Conservation (phyloP, 2,797 vertebrate species). For the Anniella stebbinsi region DNA sequence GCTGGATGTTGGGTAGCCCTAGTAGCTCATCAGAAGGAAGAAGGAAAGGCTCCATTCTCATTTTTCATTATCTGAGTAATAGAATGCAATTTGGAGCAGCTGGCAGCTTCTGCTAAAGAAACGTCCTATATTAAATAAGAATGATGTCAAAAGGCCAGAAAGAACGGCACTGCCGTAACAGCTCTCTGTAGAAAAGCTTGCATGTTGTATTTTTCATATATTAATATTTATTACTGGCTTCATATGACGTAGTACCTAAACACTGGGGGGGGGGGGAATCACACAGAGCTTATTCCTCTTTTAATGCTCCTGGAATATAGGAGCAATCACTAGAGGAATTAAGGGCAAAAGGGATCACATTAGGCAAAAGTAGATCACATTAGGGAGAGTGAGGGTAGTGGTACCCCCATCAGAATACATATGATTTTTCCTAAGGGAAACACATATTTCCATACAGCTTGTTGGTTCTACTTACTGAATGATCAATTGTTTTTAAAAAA, state of each 20-base stretch:
- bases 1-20: background rate
- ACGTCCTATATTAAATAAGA: constrained; percentile 33
- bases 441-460: background rate
- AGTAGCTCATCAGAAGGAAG: background rate
- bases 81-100: constrained; percentile 44
- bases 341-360: background rate
- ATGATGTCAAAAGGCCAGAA: constrained; percentile 35
- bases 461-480: background rate
- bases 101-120: constrained; percentile 30
- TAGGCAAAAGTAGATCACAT: no score
- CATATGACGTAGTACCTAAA: constrained; percentile 6
- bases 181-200: constrained; percentile 17
- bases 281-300: background rate
- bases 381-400: background rate
- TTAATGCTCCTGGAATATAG: background rate
- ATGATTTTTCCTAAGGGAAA: background rate
- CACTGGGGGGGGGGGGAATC: background rate
- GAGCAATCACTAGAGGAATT: constrained; percentile 1
- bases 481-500: background rate
- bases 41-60: constrained; percentile 8
- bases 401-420: background rate
- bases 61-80: constrained; percentile 45
- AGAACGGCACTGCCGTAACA: constrained; percentile 21
- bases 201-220: constrained; percentile 29
- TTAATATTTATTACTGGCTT: constrained; percentile 38